Evolutionary conservation across 2,113 vertebrate genomes (phyloP).

Genomic region (Coracopsis vasa): DNA sequence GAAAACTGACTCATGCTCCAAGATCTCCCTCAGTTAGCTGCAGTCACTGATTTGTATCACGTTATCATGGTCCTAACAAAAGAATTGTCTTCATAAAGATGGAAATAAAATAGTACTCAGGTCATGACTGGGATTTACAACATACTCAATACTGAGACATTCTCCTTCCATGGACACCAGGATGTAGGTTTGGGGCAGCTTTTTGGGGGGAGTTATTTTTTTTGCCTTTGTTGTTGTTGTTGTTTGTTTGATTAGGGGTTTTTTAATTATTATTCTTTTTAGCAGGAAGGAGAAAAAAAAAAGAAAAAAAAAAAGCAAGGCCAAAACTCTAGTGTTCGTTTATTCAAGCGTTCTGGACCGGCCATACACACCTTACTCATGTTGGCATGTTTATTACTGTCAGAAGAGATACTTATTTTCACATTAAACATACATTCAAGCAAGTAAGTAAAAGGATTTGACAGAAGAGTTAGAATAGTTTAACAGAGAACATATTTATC

Average conservation of each 20-base stretch:
- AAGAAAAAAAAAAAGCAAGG: neutral
- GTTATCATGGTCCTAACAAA: neutral
- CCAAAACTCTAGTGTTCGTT: neutral
- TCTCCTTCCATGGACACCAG: neutral
- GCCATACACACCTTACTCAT: neutral
- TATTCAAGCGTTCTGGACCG: neutral
- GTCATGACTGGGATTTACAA: neutral
- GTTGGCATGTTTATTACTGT: neutral
- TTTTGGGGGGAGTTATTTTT: neutral
- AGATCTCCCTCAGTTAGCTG: neutral
- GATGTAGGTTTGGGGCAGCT: accelerated
- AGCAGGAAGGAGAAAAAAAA: neutral
- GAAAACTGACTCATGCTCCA: neutral
- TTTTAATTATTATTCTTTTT: neutral
- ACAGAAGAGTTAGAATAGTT: neutral
- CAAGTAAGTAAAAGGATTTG: neutral
- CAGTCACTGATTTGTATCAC: accelerated
- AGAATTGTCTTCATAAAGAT: neutral
- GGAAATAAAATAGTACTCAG: neutral
- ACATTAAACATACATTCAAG: neutral
- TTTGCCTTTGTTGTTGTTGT: too few relatives aligned
- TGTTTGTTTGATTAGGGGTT: too few relatives aligned
- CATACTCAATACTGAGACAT: accelerated
- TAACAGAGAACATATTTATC: neutral
- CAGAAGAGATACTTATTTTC: neutral